Conservation (phyloP, 2,113 vertebrate species). For the Cottus gobio region DNA sequence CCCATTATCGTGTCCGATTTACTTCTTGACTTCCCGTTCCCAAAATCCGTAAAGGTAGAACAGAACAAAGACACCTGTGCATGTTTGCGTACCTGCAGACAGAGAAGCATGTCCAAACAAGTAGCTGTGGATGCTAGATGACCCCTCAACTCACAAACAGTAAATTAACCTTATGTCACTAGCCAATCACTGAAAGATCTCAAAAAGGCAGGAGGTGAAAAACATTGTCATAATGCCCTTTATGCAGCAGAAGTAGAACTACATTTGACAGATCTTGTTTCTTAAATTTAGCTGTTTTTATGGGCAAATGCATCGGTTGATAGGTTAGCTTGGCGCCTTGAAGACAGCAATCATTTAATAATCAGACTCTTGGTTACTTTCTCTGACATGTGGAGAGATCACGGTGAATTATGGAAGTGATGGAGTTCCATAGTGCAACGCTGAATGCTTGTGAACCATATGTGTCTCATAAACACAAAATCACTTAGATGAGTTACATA, state of each 20-base stretch:
- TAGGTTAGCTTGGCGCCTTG: neutral
- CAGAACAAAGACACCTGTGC: neutral
- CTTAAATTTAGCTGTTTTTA: neutral
- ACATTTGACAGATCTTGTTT: neutral
- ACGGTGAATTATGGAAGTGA: neutral
- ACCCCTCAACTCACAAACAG: too few species aligned
- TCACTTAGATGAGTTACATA: conserved; percentile 23
- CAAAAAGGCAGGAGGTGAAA: neutral
- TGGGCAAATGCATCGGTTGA: neutral
- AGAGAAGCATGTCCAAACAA: neutral
- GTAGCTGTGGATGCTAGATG: neutral
- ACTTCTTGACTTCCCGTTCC: neutral
- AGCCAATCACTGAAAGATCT: neutral
- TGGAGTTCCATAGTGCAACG: neutral
- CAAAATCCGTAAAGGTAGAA: neutral
- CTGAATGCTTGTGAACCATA: conserved; percentile 46
- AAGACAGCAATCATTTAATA: too few species aligned
- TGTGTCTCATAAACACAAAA: conserved; percentile 48
- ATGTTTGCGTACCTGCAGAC: neutral
- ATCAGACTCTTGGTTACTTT: neutral
- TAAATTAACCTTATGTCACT: neutral
- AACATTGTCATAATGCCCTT: too few species aligned
- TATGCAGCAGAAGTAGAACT: neutral
- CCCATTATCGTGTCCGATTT: neutral
- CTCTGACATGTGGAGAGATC: conserved; percentile 19